A percentile compares a stretch with the other conserved stretches of the same genome.
Evolutionary conservation across 2,797 vertebrate genomes (phyloP).

Genomic region (Pteropus rufus): DNA sequence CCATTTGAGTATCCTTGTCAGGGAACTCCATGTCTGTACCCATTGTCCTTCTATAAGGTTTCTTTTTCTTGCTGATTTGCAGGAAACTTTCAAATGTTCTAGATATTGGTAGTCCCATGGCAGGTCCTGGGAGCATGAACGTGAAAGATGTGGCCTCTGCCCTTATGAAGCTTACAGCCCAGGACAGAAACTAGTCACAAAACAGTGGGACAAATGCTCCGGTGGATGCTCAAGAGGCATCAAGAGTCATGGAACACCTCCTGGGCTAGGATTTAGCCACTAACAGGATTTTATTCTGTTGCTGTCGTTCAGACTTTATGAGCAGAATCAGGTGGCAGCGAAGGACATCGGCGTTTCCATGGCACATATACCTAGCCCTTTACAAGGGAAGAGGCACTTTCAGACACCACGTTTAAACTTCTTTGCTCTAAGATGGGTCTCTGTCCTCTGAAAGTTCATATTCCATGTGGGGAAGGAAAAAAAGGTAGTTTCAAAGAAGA

Average conservation of each 20-base stretch:
- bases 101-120: neutral
- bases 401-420: neutral
- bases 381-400: neutral
- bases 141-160: neutral
- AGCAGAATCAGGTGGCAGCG: neutral
- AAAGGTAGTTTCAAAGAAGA: neutral
- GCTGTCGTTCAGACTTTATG: neutral
- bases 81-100: neutral
- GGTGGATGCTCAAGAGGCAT: neutral
- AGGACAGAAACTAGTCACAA: neutral
- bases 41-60: neutral
- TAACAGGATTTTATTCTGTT: neutral
- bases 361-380: neutral
- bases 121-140: neutral
- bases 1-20: neutral
- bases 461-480: neutral
- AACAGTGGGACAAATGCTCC: neutral
- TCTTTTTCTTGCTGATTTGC: neutral
- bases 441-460: neutral
- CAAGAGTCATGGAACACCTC: neutral
- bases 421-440: neutral
- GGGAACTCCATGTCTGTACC: neutral
- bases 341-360: accelerated
- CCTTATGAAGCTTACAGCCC: neutral
- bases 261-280: neutral